Evolutionary conservation across 2,888 invertebrate species (phyloP).

Genomic region (Venusia cambrica): DNA sequence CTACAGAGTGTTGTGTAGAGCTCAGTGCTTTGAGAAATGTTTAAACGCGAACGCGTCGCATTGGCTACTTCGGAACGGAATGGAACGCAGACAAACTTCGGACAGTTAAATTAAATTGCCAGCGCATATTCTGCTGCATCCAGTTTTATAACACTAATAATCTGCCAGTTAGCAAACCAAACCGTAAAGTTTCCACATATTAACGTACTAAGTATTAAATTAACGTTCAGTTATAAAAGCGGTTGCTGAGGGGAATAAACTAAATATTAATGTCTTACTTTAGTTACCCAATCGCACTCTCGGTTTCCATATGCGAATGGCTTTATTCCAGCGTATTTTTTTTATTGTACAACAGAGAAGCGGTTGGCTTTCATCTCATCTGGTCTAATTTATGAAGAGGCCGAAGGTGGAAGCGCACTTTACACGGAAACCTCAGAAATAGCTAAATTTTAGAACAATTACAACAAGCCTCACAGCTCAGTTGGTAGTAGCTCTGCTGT

Average conservation of each 20-base stretch:
- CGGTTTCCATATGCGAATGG: too few species aligned
- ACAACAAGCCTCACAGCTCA: too few species aligned
- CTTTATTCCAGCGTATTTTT: too few species aligned
- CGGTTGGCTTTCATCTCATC: too few species aligned
- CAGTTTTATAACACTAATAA: slow-evolving; percentile 30
- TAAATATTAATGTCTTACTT: slow-evolving; percentile 26
- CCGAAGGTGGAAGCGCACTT: too few species aligned
- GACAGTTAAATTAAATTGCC: slow-evolving; percentile 33
- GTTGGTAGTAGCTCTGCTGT: too few species aligned
- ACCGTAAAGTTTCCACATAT: slow-evolving; percentile 20
- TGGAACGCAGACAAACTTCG: slow-evolving; percentile 26
- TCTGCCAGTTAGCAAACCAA: slow-evolving; percentile 26
- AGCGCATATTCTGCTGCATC: slow-evolving; percentile 18
- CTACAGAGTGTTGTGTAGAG: too few species aligned
- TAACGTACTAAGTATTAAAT: slow-evolving; percentile 7
- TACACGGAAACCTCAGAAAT: too few species aligned
- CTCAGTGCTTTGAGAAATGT: slow-evolving; percentile 9
- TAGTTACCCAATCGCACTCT: too few species aligned
- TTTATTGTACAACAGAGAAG: too few species aligned
- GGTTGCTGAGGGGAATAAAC: slow-evolving; percentile 15
- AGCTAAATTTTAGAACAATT: too few species aligned
- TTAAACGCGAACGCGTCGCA: slow-evolving; percentile 16
- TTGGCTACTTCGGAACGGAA: slow-evolving; percentile 21
- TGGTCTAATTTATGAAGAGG: too few species aligned
- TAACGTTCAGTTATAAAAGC: slow-evolving; percentile 14